phyloP scores from a whole-genome alignment of 2,888 invertebrate species.

The Malthinus flaveolus region DNA sequence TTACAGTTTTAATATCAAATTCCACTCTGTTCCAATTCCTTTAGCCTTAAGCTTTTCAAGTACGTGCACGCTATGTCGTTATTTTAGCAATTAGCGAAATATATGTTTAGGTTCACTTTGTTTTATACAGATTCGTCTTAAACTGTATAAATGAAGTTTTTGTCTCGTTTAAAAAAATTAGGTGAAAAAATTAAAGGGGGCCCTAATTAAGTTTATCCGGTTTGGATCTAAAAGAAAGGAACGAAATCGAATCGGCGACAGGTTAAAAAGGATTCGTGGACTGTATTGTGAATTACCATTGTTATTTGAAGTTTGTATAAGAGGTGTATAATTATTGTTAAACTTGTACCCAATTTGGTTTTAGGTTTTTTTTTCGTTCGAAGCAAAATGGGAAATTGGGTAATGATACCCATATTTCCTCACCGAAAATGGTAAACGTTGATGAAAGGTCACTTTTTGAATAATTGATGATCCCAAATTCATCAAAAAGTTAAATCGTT shows the following conservation, averaged over 20 bases:
- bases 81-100: constrained; percentile 17
- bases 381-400: constrained; percentile 22
- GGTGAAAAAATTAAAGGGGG: too few relatives aligned
- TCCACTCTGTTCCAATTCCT: constrained; percentile 13
- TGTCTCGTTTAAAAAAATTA: too few relatives aligned
- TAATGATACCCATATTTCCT: constrained; percentile 26
- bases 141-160: too few relatives aligned
- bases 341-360: constrained; percentile 12
- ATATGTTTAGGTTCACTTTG: constrained; percentile 8
- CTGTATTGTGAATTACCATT: constrained; percentile 7
- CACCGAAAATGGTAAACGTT: constrained; percentile 13
- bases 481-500: constrained; percentile 17
- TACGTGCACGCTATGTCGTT: constrained; percentile 15
- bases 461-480: constrained; percentile 22
- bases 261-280: constrained; percentile 14
- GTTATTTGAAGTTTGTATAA: constrained; percentile 11
- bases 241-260: constrained; percentile 3
- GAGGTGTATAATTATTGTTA: constrained; percentile 14
- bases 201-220: constrained; percentile 9
- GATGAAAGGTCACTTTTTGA: background rate
- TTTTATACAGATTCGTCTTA: background rate
- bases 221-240: constrained; percentile 8
- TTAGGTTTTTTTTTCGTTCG: constrained; percentile 5
- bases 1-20: constrained; percentile 19
- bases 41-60: constrained; percentile 11